Evolutionary conservation across 2,888 invertebrate species (phyloP).

Genomic region (Ochropleura plecta): DNA sequence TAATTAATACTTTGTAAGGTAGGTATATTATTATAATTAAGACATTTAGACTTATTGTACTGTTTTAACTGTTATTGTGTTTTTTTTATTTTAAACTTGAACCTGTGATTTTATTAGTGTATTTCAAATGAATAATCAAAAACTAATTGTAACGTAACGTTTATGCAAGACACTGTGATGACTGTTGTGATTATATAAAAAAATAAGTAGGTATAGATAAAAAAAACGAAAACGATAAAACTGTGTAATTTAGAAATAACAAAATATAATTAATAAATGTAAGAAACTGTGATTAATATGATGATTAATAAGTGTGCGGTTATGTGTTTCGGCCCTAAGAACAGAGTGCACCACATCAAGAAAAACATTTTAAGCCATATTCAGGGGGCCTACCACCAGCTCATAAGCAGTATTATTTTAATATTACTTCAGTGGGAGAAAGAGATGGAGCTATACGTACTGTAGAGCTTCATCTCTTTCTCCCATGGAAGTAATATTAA

Average conservation of each 20-base stretch:
- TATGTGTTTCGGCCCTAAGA: conserved; percentile 58
- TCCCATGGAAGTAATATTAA: too few relatives aligned
- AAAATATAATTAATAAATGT: conserved; percentile 61
- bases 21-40: conserved; percentile 61
- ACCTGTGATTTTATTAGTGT: conserved; percentile 64
- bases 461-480: too few relatives aligned
- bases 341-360: conserved; percentile 60
- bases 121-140: conserved; percentile 61
- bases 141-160: conserved; percentile 52
- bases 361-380: conserved; percentile 62
- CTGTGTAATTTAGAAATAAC: conserved; percentile 62
- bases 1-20: conserved; percentile 62
- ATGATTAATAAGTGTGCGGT: conserved; percentile 62
- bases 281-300: conserved; percentile 62
- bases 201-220: conserved; percentile 61
- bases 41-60: conserved; percentile 62
- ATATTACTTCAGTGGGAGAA: too few relatives aligned
- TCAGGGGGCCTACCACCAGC: too few relatives aligned
- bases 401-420: too few relatives aligned
- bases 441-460: too few relatives aligned
- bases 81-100: conserved; percentile 64
- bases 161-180: conserved; percentile 52
- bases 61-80: conserved; percentile 64
- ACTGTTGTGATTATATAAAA: conserved; percentile 61
- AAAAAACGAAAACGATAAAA: conserved; percentile 62